These are phyloP conservation scores for Chauna torquata DNA, from an alignment of 2,113 vertebrate species.

Conservation along the genomic window DNA sequence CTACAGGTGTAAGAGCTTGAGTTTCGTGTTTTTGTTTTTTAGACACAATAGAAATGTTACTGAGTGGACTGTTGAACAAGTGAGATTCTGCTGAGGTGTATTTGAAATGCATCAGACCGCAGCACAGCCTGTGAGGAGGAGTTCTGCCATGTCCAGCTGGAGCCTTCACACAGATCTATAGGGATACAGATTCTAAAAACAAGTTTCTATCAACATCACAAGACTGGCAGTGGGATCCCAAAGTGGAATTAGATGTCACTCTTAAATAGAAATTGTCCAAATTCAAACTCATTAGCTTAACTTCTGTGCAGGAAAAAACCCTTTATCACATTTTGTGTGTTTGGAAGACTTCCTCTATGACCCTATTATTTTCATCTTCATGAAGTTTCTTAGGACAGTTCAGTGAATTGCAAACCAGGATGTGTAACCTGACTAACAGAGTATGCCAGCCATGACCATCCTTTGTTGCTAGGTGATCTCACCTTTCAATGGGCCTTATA, in stretches of 20 bases:
- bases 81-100: neutral
- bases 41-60: neutral
- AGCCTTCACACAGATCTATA: neutral
- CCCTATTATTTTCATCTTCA: neutral
- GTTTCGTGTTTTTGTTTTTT: neutral
- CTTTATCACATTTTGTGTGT: neutral
- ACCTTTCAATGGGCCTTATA: neutral
- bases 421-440: neutral
- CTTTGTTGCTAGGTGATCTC: neutral
- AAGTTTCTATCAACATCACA: neutral
- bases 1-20: neutral
- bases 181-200: neutral
- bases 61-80: neutral
- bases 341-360: neutral
- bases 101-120: fast-evolving
- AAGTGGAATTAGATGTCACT: neutral
- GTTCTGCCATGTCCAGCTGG: neutral
- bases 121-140: neutral
- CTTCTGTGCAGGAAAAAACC: neutral
- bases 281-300: neutral
- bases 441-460: neutral
- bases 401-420: neutral
- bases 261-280: neutral
- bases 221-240: neutral
- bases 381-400: neutral